Percentiles rank a stretch among this genome's conserved stretches.
These are phyloP conservation scores for Caracal caracal DNA, from an alignment of 2,113 vertebrate genomes.

Conservation along the genomic window DNA sequence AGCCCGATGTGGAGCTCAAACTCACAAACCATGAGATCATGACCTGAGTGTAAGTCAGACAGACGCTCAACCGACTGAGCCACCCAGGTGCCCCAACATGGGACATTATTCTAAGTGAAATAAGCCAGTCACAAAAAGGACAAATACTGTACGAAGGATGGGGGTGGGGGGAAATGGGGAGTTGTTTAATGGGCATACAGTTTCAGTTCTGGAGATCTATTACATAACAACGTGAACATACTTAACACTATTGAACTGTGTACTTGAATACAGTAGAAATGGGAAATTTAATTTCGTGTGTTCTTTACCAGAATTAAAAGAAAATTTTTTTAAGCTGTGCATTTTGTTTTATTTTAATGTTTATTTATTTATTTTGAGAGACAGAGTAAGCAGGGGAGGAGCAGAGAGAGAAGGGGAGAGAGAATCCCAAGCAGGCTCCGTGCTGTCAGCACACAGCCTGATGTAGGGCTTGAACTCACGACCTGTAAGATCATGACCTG, in stretches of 20 bases:
- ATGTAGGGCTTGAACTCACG: too few species aligned
- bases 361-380: background rate
- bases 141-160: background rate
- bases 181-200: background rate
- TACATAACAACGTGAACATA: background rate
- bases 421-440: too few species aligned
- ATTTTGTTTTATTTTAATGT: background rate
- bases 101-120: background rate
- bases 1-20: too few species aligned
- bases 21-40: too few species aligned
- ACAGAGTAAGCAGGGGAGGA: too few species aligned
- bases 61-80: too few species aligned
- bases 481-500: too few species aligned
- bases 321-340: background rate
- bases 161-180: background rate
- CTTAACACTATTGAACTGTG: background rate
- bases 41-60: too few species aligned
- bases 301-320: background rate
- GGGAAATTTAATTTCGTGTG: background rate
- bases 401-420: too few species aligned
- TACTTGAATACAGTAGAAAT: background rate
- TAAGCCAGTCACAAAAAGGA: background rate
- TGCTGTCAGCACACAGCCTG: too few species aligned
- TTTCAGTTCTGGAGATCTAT: background rate
- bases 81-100: too few species aligned